Base-by-base conservation (phyloP, 2,888 invertebrate species). In the Hypselothyrea guttata region DNA sequence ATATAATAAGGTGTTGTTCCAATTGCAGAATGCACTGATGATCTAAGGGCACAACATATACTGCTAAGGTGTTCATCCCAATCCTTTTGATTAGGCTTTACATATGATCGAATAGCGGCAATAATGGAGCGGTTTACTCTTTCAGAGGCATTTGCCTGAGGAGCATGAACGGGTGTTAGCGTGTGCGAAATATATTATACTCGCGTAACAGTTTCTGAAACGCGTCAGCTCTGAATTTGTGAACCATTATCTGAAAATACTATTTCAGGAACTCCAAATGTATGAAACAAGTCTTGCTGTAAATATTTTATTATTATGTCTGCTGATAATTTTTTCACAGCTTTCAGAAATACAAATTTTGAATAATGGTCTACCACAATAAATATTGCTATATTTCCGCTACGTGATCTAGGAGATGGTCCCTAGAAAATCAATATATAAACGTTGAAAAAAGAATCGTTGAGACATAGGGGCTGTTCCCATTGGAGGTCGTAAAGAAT, bases 101-200 rank as follows among this genome's bases (percentile, higher is more conserved):
- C n/a, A 27, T 46, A 54, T n/a, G 45, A 18, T 4, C 27, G 18
- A 7, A 46, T 40, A 4, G 38, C 45, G 9, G 33, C 5, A 9
- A 54, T 13, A 1, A 52, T 12, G 1, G 52, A 52, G 5, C 52
- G 30, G 11, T 52, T 44, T 0, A 52, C 37, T 1, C 52, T 15
- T n/a, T 53, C 44, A 1, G 45, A 47, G 2, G 37, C 47, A 8
- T 48, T 47, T 7, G 37, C 9, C 13, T 47, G 35, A 0, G 37
- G 35, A 8, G 44, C 30, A 12, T 44, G 9, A 30, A 30, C 9
- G 3, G 30, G 8, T 2, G 28, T 28, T 7, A 28, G 28, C 9
- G 28, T 28, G 8, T 35, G 12, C 42, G 51, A 2, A 9, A n/a
- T n/a, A 28, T 9, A 0, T 28, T 9, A 28, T 28, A 28, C 1